Evolutionary conservation across 2,797 vertebrate genomes (phyloP), one percentile per base, ranked within the genome.

Genomic region (Anguilla megastoma): DNA sequence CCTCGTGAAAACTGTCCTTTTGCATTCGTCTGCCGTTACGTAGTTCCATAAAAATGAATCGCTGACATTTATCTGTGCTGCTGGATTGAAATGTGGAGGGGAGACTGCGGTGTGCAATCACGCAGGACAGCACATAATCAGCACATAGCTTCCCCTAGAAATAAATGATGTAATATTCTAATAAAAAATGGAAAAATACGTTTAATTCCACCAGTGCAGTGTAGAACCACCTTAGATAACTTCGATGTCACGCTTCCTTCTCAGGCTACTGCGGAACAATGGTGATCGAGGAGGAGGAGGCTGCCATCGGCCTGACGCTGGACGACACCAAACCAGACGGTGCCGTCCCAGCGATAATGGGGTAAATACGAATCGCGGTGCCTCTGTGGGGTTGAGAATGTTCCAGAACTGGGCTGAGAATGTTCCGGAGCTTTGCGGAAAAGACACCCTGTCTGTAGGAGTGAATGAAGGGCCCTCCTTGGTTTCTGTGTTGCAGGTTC

Each of bases 311-410:
- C 21, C 92, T 99, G 90, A 97, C 98, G 0, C 94, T 99, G 90
- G 98, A 99, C 79, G 98, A 99, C 93, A 98, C 97, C 2, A 99
- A 99, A 90, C 97, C 98, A 60, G 98, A 99, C 90, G 98, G 97
- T 89, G 96, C 89, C 56, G 95, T 97, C 63, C 96, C 98, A 36
- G 96, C 96, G 84, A 99, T 99, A 88, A 99, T 99, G 94, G 98
- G 98, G 98, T 99, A 95, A 94, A 60, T 14, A 12, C 18, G 2
- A 7, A 2, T 18, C 7, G 0, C 7, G 36, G 18, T 69, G 48
- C 16, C 56, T 14, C 86, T 52, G 86, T 16, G 41, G 80, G 52
- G 16, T 18, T 60, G 52, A n/a, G 54, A 18, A 58, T 16, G 41
- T 86, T 69, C 14, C 12, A 24, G 52, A 85, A 21, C 12, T 8